Evolutionary conservation across 2,888 invertebrate genomes (phyloP), one percentile per base, ranked within the genome.

Genomic region (Platerodrilus igneus): DNA sequence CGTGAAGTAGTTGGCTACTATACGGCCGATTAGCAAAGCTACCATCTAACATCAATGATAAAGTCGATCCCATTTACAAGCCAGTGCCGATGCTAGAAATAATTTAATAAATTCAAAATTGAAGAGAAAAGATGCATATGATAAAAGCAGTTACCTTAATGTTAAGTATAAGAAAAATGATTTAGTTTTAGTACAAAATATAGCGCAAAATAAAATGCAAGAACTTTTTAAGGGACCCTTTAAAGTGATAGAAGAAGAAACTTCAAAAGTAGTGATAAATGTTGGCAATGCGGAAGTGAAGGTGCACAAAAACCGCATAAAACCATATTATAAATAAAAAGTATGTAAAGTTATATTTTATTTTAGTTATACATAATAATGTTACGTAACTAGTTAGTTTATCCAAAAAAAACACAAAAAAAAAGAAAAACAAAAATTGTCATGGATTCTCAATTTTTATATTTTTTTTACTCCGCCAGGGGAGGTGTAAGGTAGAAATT

Each of bases 1-100:
- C n/a, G n/a, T 49, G 51, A 47, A 51, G 50, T 37, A 25, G 25
- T n/a, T 50, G 50, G 51, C 5, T 53, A 7, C 38, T 52, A 18
- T 51, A 46, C 37, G 48, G 45, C 9, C 42, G 41, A 41, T 13
- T 6, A 16, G 30, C 36, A 34, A 45, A 41, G 8, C 14, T 50
- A 10, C 45, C 50, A 11, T 28, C 10, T 18, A 50, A 45, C 20
- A 9, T 50, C 5, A 13, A 5, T 5, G 18, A 28, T 50, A 51
- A 40, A 50, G 45, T 34, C 20, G 53, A 15, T 23, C 50, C 23
- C n/a, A n/a, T n/a, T n/a, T n/a, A n/a, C 16, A n/a, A 41, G 48
- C 50, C 4, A 18, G 27, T 2, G 17, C 28, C 5, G 45, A 51
- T 25, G 38, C 44, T 11, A 34, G 21, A 41, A 33, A 33, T n/a